Evolutionary conservation across 1,140 invertebrate genomes (phyloP).

Genomic region (Caerostris darwini): DNA sequence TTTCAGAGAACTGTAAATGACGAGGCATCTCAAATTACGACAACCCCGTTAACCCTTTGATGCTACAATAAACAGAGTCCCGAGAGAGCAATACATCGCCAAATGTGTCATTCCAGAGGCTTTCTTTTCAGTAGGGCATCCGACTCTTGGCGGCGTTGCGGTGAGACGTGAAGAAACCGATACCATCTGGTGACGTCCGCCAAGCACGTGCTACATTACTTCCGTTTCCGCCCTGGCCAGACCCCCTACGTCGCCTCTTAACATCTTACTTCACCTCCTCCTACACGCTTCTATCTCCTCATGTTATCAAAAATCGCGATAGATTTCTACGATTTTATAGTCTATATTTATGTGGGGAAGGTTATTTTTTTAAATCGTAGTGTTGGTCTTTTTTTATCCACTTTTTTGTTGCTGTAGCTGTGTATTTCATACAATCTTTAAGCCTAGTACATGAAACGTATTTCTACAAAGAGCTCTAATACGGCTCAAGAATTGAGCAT

Average conservation of each 20-base stretch:
- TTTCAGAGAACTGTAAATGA: background rate
- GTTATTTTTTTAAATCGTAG: background rate
- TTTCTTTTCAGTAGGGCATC: background rate
- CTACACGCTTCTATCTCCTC: background rate
- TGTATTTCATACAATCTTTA: too few relatives aligned
- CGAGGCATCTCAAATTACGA: background rate
- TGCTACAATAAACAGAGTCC: background rate
- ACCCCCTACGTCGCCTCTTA: constrained; percentile 68
- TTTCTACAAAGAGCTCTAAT: too few relatives aligned
- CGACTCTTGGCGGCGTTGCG: constrained; percentile 25
- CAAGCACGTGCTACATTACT: constrained; percentile 74
- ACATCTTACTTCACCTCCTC: constrained; percentile 50
- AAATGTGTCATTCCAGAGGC: background rate
- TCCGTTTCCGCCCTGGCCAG: constrained; percentile 66
- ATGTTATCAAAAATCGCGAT: constrained; percentile 42
- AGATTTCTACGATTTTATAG: constrained; percentile 25
- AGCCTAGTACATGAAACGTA: too few relatives aligned
- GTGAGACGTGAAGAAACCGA: constrained; percentile 51
- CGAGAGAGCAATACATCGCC: background rate
- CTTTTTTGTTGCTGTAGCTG: too few relatives aligned
- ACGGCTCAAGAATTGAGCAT: too few relatives aligned
- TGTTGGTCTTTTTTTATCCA: background rate
- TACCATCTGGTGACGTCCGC: constrained; percentile 70
- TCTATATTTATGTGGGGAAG: background rate
- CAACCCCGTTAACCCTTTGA: constrained; percentile 34